Evolutionary conservation across 2,113 vertebrate genomes (phyloP).

Genomic region (Platysteira castanea): DNA sequence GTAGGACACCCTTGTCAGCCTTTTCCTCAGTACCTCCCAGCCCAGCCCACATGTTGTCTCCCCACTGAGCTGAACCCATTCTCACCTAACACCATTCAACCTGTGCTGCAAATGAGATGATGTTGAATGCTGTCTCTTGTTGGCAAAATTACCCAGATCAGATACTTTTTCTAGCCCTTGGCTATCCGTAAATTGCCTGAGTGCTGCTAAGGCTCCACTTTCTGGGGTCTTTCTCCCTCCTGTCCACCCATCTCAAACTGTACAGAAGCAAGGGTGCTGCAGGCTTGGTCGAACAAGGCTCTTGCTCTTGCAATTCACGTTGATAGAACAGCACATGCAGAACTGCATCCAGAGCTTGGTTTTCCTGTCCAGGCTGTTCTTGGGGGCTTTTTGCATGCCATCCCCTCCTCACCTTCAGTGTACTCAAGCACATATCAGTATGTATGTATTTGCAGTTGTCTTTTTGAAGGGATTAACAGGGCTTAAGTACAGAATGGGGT

Average conservation of each 20-base stretch:
- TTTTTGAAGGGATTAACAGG: conserved; percentile 7
- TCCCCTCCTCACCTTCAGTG: not conserved
- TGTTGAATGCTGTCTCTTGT: not conserved
- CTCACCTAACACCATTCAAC: not conserved
- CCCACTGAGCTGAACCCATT: not conserved
- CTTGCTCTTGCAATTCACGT: not conserved
- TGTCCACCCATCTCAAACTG: not conserved
- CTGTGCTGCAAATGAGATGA: not conserved
- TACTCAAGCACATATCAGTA: not conserved
- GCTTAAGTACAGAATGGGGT: not conserved
- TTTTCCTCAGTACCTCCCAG: not conserved
- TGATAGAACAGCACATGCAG: not conserved
- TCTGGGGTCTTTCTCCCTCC: not conserved
- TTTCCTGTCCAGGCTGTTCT: not conserved
- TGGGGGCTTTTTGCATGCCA: not conserved
- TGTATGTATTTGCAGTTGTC: not conserved
- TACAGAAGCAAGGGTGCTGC: not conserved
- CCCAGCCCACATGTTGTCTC: not conserved
- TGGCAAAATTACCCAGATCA: not conserved
- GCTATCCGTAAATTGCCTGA: not conserved
- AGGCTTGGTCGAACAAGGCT: not conserved
- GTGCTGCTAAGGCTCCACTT: not conserved
- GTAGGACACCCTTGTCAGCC: not conserved
- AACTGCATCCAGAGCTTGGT: not conserved
- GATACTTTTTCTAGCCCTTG: not conserved